Percentiles rank a stretch among this genome's conserved stretches.
These are phyloP conservation scores for Halcyon senegalensis DNA, from an alignment of 2,113 vertebrate species.

Conservation along the genomic window DNA sequence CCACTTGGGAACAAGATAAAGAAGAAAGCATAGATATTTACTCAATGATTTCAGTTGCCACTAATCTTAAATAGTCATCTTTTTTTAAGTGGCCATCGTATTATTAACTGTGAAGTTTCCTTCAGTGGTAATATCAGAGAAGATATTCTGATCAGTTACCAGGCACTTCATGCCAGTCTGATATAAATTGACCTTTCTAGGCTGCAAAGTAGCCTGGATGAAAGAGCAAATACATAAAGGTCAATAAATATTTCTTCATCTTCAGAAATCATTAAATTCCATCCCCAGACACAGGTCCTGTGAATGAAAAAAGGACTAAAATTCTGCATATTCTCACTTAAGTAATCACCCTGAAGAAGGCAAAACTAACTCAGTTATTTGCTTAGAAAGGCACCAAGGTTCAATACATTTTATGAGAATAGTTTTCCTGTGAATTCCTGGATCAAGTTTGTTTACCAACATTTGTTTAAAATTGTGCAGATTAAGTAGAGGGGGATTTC, in stretches of 20 bases:
- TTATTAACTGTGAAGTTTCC: not conserved
- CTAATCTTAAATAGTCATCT: not conserved
- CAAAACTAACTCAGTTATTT: not conserved
- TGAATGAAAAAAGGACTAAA: not conserved
- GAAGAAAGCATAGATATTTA: not conserved
- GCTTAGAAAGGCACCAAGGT: not conserved
- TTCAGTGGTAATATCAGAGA: not conserved
- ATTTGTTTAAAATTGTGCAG: not conserved
- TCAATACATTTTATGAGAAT: not conserved
- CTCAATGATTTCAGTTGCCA: not conserved
- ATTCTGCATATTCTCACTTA: not conserved
- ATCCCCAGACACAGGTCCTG: not conserved
- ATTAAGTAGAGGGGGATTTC: not conserved
- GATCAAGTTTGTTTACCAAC: not conserved
- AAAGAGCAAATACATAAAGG: constrained; percentile 31
- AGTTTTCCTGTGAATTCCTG: not conserved
- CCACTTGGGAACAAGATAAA: not conserved
- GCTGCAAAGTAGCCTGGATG: constrained; percentile 6
- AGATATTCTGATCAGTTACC: not conserved
- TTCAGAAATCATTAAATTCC: constrained; percentile 19
- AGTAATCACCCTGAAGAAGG: not conserved
- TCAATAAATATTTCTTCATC: constrained; percentile 50
- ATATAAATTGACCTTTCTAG: constrained; percentile 46
- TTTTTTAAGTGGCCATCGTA: not conserved
- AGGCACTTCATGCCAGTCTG: not conserved